Evolutionary conservation across 1,140 invertebrate species (phyloP).

Genomic region (Drosophila nigromelanica): DNA sequence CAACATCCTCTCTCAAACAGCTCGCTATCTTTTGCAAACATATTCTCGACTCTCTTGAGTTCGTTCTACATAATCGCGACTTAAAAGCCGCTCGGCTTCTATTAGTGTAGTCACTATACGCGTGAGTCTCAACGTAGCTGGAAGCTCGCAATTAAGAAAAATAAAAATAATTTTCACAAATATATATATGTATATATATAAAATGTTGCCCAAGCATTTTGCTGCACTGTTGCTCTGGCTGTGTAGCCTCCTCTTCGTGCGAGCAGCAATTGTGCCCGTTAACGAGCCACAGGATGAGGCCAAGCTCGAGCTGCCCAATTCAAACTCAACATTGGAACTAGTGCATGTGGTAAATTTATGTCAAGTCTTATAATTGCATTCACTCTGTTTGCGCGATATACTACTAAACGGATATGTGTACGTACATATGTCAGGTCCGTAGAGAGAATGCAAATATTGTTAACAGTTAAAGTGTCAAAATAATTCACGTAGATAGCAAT

Average conservation of each 20-base stretch:
- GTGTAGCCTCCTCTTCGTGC: slow-evolving; percentile 12
- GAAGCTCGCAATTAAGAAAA: slow-evolving; percentile 21
- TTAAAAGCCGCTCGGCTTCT: slow-evolving; percentile 65
- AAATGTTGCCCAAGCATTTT: slow-evolving; percentile 37
- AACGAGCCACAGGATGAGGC: slow-evolving; percentile 11
- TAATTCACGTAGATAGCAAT: background rate
- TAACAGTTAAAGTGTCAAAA: background rate
- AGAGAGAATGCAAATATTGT: background rate
- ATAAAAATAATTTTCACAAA: background rate
- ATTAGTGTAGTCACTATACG: slow-evolving; percentile 61
- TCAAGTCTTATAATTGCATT: slow-evolving; percentile 5
- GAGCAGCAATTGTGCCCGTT: slow-evolving; percentile 31
- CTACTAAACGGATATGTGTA: background rate
- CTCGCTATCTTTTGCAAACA: slow-evolving; percentile 14
- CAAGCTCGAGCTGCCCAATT: background rate
- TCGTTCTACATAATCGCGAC: slow-evolving; percentile 55
- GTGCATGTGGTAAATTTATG: slow-evolving; percentile 64
- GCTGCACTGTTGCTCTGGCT: slow-evolving; percentile 23
- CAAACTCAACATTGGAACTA: slow-evolving; percentile 54
- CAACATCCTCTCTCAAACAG: slow-evolving; percentile 33
- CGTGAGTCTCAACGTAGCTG: slow-evolving; percentile 45
- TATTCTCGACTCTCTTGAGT: slow-evolving; percentile 31
- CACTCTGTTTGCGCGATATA: slow-evolving; percentile 4
- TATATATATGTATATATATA: slow-evolving; percentile 1
- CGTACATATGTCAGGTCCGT: background rate